Evolutionary conservation across 2,113 vertebrate genomes (phyloP).

Genomic region (Siniperca knerii): DNA sequence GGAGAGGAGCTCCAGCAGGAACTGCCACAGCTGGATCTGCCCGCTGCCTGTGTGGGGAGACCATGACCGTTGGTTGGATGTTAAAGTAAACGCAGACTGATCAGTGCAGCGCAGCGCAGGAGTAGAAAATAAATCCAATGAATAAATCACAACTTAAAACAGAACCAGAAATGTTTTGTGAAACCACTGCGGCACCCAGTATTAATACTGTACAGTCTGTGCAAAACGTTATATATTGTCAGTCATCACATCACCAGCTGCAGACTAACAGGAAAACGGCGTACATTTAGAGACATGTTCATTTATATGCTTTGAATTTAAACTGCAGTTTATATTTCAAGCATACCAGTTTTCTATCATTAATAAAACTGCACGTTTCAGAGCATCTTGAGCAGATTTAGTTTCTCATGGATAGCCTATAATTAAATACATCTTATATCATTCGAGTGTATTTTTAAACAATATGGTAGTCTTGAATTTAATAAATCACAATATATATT

Average conservation of each 20-base stretch:
- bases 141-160: neutral
- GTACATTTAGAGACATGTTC: too few species aligned
- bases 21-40: constrained; percentile 99
- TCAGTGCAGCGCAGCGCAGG: neutral
- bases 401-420: neutral
- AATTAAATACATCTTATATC: neutral
- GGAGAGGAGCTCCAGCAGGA: constrained; percentile 95
- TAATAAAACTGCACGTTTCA: neutral
- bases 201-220: neutral
- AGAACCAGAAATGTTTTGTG: too few species aligned
- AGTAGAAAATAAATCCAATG: neutral
- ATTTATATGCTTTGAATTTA: neutral
- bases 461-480: neutral
- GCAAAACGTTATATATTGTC: neutral
- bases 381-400: neutral
- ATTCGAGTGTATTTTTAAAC: neutral
- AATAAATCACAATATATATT: neutral
- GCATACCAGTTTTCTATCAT: neutral
- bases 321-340: neutral
- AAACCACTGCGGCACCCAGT: neutral
- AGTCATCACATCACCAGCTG: neutral
- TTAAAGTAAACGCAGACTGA: neutral
- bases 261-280: too few species aligned
- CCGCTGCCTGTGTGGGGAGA: constrained; percentile 88
- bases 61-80: too few species aligned